Base-by-base conservation (phyloP, 2,113 vertebrate genomes). In the Camelus dromedarius region DNA sequence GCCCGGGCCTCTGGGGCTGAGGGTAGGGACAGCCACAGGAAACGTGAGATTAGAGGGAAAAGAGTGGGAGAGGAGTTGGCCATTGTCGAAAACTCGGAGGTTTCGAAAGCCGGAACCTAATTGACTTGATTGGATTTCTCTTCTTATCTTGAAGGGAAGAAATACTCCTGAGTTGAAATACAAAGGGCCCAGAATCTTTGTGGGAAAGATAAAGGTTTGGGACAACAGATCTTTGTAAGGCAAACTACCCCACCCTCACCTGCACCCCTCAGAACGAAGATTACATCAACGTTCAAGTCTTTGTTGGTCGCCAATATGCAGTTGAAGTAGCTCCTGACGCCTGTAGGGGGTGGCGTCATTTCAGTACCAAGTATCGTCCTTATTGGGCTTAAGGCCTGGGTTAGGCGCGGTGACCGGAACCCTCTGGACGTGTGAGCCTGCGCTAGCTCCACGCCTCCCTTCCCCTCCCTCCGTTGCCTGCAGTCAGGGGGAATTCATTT, bases 61-160 rank as follows among this genome's bases (percentile, higher is more conserved):
- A 11, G 0, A 8, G 18, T 10, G 80, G 8, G 76, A 46, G 38
- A 42, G 64, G 11, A 64, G 62, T 5, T 6, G 91, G 52, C 80
- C 76, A n/a, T 95, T 94, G 93, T 89, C 85, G 80, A 81, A 93
- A 80, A 91, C 93, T 32, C n/a, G 58, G 14, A 77, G 48, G 76
- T 66, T 96, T 94, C 64, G 32, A 82, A 82, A 96, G 60, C 85
- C 56, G 35, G 66, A 79, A 95, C n/a, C 80, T 76, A 72, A 94
- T 87, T 46, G 90, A 76, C 77, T 96, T 89, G 95, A 93, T 95
- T 86, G 93, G 82, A 96, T 95, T 94, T 97, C 91, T 88, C 87
- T n/a, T 32, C 67, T 96, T 95, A 93, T 97, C 94, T 89, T 0
- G 46, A 89, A 84, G 87, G 66, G 50, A 89, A 69, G 93, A 94